These are phyloP conservation scores for Ardeotis arabs DNA, from an alignment of 2,113 vertebrate genomes.

Conservation along the genomic window DNA sequence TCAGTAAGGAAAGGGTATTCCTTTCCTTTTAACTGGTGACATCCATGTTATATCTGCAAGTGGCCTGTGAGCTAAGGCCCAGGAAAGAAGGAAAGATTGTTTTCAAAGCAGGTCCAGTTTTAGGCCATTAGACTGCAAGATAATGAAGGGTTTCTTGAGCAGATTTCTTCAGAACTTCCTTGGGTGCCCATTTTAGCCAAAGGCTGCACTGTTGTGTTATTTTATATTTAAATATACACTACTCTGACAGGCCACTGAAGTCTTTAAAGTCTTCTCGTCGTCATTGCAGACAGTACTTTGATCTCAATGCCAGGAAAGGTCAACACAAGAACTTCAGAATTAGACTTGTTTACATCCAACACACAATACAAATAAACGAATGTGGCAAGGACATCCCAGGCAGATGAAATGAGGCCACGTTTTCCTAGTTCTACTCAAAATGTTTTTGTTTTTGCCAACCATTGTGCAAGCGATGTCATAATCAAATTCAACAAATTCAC, in stretches of 20 bases:
- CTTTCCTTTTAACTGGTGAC: not conserved
- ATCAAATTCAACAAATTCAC: constrained; percentile 58
- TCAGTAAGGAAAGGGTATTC: not conserved
- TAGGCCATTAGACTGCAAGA: constrained; percentile 41
- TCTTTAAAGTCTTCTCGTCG: constrained; percentile 64
- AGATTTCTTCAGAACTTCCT: constrained; percentile 23
- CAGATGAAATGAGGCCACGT: not conserved
- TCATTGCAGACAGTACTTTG: constrained; percentile 68
- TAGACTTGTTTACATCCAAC: constrained; percentile 64
- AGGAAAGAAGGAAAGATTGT: constrained; percentile 19
- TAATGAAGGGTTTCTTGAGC: not conserved
- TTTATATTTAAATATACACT: constrained; percentile 64
- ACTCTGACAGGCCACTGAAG: constrained; percentile 44
- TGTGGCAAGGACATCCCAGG: constrained; percentile 61
- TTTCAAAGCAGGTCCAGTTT: not conserved
- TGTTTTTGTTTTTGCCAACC: constrained; percentile 54
- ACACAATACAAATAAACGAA: constrained; percentile 47
- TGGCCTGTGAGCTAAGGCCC: not conserved
- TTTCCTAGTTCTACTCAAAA: constrained; percentile 38
- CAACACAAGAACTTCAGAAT: constrained; percentile 60
- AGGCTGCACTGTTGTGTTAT: constrained; percentile 31
- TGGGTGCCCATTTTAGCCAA: constrained; percentile 43
- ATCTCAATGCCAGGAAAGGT: constrained; percentile 68
- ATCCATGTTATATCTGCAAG: not conserved
- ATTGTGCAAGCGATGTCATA: constrained; percentile 42